Evolutionary conservation across 2,888 invertebrate genomes (phyloP), one percentile per base, ranked within the genome.

Genomic region (Rosalia funebris): DNA sequence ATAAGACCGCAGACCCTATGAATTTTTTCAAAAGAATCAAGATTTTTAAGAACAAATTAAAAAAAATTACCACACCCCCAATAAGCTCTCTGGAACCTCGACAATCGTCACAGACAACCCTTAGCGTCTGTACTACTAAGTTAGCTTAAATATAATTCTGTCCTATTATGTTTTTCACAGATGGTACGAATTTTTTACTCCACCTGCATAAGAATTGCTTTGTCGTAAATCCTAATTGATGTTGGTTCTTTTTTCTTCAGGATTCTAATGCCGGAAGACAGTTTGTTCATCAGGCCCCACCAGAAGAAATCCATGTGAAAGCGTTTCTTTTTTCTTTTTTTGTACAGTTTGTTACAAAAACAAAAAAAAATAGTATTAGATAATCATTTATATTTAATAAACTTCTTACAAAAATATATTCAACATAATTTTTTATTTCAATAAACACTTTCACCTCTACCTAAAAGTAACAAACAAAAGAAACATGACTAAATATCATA

Each of bases 261-360:
- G 45, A 81, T 81, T 57, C 60, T 80, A 44, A 81, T 81, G 81
- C 73, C 78, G 1, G 81, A 81, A 62, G 80, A 81, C 60, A 80
- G 75, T 44, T 63, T 75, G 4, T 79, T 79, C 56, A 71, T 79
- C 32, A 67, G 76, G 20, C 75, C 77, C 1, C 72, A 66, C 50
- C 76, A 76, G 57, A 78, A 78, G 60, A 77, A 76, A 54, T 16
- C 36, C 12, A 48, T 42, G n/a, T 45, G 32, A 50, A 47, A 1
- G 15, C 25, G 12, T 41, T 15, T 14, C 57, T 54, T 41, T 63
- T 14, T 63, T 66, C 39, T 36, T n/a, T n/a, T 64, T 46, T 61
- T 65, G 44, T 3, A 48, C 16, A 5, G 14, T 42, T 34, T 19
- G n/a, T 48, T 3, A 25, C 3, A 5, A 7, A 7, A 25, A 25